Conservation (phyloP, 1,140 invertebrate genomes). For the Drosophila burlai region DNA sequence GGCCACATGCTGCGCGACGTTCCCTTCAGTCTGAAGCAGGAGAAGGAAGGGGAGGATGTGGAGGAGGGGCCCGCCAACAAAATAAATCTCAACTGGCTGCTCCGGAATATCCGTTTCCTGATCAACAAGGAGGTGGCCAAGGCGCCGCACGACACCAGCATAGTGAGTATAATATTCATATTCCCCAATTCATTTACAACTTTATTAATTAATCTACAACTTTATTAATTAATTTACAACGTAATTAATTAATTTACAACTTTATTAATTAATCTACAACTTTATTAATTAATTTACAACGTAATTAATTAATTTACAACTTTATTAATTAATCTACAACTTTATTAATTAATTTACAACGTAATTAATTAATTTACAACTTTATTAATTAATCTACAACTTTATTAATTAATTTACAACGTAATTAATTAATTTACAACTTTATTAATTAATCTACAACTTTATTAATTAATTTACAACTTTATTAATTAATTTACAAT, state of each 20-base stretch:
- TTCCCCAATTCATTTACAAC: too few relatives aligned
- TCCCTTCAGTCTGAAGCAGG: conserved; percentile 76
- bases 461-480: background rate
- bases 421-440: too few relatives aligned
- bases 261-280: background rate
- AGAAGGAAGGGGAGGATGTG: conserved; percentile 36
- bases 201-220: background rate
- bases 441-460: background rate
- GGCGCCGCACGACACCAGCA: conserved; percentile 85
- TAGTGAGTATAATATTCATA: conserved; percentile 82
- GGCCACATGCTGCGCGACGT: conserved; percentile 88
- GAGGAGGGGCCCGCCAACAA: conserved; percentile 55
- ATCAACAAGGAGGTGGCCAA: conserved; percentile 87
- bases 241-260: background rate
- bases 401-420: background rate
- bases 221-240: background rate
- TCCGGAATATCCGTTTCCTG: conserved; percentile 87
- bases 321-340: background rate
- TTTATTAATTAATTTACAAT: too few relatives aligned
- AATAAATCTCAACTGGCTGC: conserved; percentile 86
- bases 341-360: too few relatives aligned
- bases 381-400: conserved; percentile 15
- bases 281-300: background rate
- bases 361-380: background rate
- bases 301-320: background rate